These are phyloP conservation scores for Candidula unifasciata DNA, from an alignment of 2,888 invertebrate genomes.

Conservation along the genomic window DNA sequence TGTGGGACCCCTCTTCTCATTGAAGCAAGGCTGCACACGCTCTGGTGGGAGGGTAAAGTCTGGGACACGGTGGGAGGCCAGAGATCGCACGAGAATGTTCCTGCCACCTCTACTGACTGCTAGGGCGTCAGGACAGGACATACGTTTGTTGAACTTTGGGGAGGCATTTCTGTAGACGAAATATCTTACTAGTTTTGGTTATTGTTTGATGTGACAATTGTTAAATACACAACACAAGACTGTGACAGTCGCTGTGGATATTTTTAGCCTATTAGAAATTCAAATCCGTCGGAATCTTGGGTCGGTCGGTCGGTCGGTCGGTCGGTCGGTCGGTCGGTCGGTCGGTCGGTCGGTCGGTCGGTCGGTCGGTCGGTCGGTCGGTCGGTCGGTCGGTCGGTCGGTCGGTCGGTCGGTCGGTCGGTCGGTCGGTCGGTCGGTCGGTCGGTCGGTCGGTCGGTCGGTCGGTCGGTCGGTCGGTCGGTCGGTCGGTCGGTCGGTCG, in stretches of 20 bases:
- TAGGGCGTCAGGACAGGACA: slow-evolving; percentile 60
- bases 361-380: slow-evolving; percentile 25
- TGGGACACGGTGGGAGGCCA: slow-evolving; percentile 62
- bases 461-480: slow-evolving; percentile 23
- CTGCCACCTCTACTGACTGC: slow-evolving; percentile 4
- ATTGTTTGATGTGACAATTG: no score
- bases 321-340: slow-evolving; percentile 25
- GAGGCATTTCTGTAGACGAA: slow-evolving; percentile 55
- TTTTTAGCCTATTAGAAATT: no score
- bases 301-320: slow-evolving; percentile 25
- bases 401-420: slow-evolving; percentile 25
- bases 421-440: slow-evolving; percentile 25
- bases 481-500: slow-evolving; percentile 18
- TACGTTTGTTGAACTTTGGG: slow-evolving; percentile 58
- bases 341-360: slow-evolving; percentile 25
- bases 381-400: slow-evolving; percentile 25
- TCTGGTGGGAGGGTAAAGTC: slow-evolving; percentile 66
- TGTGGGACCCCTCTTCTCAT: slow-evolving; percentile 44
- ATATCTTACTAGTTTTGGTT: not conserved
- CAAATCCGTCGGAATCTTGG: no score
- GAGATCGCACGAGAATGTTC: slow-evolving; percentile 58
- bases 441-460: slow-evolving; percentile 25
- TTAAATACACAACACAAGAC: no score
- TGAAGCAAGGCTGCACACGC: slow-evolving; percentile 60
- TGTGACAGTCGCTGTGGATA: no score